A percentile compares a stretch with the other conserved stretches of the same genome.
These are phyloP conservation scores for Chlorodrepanis virens DNA, from an alignment of 2,113 vertebrate species.

Conservation along the genomic window DNA sequence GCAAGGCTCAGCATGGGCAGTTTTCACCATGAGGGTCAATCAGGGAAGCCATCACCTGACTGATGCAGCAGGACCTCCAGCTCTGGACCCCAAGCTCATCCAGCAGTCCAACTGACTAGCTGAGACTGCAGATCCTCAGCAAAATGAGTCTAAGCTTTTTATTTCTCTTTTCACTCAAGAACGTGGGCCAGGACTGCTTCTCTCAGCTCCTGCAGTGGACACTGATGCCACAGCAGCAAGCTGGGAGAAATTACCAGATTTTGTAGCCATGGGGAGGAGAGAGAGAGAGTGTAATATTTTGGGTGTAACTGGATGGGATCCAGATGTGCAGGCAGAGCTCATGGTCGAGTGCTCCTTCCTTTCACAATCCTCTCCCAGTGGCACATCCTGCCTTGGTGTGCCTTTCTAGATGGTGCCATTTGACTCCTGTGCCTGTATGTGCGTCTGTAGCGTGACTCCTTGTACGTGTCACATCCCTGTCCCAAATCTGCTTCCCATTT, in stretches of 20 bases:
- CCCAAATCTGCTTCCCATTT: slow-evolving; percentile 16
- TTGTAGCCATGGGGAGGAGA: background rate
- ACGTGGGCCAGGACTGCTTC: background rate
- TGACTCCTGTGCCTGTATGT: background rate
- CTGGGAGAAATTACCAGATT: background rate
- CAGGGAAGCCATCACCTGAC: background rate
- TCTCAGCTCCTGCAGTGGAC: background rate
- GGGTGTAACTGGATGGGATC: background rate
- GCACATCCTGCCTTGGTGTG: rapidly evolving
- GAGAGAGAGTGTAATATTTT: background rate
- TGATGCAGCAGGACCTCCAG: background rate
- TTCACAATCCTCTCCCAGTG: rapidly evolving
- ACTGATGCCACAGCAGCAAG: background rate
- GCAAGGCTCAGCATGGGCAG: rapidly evolving
- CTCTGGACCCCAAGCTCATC: background rate
- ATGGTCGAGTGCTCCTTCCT: background rate
- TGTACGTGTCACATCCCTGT: background rate
- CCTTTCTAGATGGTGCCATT: background rate
- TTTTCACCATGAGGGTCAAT: background rate
- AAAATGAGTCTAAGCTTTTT: background rate
- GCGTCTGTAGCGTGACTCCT: background rate
- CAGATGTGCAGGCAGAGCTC: background rate
- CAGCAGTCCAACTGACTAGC: background rate
- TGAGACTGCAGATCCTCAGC: background rate
- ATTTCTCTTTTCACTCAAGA: background rate